These are phyloP conservation scores for Gnathochromis pfefferi DNA, from an alignment of 2,113 vertebrate genomes.

Conservation along the genomic window DNA sequence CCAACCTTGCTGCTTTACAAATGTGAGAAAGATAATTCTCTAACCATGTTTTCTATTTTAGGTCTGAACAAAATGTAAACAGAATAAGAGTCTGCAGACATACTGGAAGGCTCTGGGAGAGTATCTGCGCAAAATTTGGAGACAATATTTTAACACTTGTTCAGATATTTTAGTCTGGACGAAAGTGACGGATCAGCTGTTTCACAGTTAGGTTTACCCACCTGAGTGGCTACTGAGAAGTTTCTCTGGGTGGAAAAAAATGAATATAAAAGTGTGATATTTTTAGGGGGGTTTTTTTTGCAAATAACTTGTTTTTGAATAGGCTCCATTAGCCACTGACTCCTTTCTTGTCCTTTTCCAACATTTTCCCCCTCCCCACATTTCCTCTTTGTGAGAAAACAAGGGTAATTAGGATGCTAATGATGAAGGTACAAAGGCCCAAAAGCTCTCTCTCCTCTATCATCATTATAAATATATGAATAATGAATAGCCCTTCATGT, in stretches of 20 bases:
- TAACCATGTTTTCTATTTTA: neutral
- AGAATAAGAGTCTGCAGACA: neutral
- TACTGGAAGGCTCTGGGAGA: neutral
- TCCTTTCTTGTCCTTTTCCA: neutral
- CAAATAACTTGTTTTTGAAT: neutral
- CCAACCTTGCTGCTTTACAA: neutral
- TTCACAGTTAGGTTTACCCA: neutral
- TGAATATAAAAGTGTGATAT: neutral
- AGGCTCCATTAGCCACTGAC: neutral
- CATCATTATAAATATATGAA: neutral
- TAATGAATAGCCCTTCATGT: neutral
- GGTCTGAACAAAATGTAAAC: neutral
- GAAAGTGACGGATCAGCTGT: neutral
- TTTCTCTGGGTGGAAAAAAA: neutral
- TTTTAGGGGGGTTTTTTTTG: rapidly evolving
- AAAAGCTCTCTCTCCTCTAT: neutral
- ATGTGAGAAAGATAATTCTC: neutral
- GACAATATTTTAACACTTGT: neutral
- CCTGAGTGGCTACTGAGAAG: neutral
- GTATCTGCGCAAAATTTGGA: neutral
- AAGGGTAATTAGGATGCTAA: neutral
- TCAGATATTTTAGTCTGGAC: neutral
- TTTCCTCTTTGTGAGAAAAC: neutral
- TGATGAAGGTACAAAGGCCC: neutral
- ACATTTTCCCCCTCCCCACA: neutral